phyloP scores from a whole-genome alignment of 2,888 invertebrate species.

The Macrosiphum euphorbiae region DNA sequence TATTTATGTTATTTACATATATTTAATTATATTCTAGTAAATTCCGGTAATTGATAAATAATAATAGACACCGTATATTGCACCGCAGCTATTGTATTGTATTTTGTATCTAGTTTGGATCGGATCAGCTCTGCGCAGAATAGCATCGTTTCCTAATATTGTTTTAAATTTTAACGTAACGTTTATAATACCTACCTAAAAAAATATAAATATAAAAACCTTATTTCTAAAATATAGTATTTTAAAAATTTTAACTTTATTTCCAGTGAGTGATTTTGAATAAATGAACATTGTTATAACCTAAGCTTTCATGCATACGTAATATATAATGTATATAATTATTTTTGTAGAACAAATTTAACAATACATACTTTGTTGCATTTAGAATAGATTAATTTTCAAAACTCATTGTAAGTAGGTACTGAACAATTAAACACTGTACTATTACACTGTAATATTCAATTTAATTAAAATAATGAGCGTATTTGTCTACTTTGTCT shows the following conservation, averaged over 20 bases:
- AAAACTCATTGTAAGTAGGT: not conserved
- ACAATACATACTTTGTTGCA: not conserved
- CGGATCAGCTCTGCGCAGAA: not conserved
- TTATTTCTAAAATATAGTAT: too few species aligned
- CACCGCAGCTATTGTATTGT: not conserved
- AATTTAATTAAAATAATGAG: not conserved
- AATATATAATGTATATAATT: not conserved
- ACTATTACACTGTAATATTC: too few species aligned
- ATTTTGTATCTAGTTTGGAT: not conserved
- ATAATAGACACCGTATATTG: not conserved
- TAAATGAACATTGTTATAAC: not conserved
- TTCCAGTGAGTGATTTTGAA: not conserved
- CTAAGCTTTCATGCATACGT: not conserved
- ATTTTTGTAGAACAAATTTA: not conserved
- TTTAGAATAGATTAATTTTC: not conserved
- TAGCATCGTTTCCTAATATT: not conserved
- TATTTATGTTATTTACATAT: not conserved
- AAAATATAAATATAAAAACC: not conserved
- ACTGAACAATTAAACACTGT: not conserved
- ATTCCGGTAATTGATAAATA: not conserved
- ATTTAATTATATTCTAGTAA: not conserved
- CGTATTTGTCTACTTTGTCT: not conserved
- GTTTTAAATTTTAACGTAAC: not conserved
- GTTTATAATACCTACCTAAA: not conserved
- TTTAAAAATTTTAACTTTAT: too few species aligned